Evolutionary conservation across 2,113 vertebrate genomes (phyloP).

Genomic region (Haplotaxodon microlepis): DNA sequence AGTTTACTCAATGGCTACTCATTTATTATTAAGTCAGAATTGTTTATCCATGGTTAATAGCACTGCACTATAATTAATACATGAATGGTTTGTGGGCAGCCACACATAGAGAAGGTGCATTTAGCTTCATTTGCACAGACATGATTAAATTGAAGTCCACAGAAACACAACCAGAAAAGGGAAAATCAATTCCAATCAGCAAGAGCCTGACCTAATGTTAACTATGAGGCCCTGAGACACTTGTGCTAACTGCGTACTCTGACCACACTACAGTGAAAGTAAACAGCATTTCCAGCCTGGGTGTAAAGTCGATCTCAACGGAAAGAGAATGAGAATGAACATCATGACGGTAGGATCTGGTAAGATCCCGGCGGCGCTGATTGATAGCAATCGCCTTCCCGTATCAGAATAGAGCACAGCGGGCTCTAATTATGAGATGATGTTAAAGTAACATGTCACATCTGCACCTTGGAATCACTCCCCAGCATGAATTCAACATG

Average conservation of each 20-base stretch:
- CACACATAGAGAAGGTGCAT: background rate
- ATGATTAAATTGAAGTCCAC: constrained; percentile 32
- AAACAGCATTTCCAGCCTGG: constrained; percentile 6
- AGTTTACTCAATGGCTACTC: constrained; percentile 4
- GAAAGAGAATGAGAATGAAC: background rate
- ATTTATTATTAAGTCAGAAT: constrained; percentile 29
- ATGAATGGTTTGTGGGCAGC: background rate
- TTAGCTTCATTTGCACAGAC: background rate
- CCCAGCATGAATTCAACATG: background rate
- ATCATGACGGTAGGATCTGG: background rate
- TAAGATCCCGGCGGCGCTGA: background rate
- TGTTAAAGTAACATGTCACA: background rate
- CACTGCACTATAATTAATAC: constrained; percentile 26
- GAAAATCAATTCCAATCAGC: constrained; percentile 56
- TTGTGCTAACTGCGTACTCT: background rate
- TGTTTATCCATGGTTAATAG: constrained; percentile 24
- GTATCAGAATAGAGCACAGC: background rate
- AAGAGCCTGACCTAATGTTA: constrained; percentile 25
- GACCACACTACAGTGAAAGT: constrained; percentile 6
- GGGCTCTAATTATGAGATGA: background rate
- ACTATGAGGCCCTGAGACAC: constrained; percentile 16
- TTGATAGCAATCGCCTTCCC: background rate
- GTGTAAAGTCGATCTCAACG: background rate
- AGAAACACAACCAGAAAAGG: constrained; percentile 21
- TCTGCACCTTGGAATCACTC: background rate